Conservation (phyloP, 2,888 invertebrate genomes). For the Nephrotoma guestfalica region DNA sequence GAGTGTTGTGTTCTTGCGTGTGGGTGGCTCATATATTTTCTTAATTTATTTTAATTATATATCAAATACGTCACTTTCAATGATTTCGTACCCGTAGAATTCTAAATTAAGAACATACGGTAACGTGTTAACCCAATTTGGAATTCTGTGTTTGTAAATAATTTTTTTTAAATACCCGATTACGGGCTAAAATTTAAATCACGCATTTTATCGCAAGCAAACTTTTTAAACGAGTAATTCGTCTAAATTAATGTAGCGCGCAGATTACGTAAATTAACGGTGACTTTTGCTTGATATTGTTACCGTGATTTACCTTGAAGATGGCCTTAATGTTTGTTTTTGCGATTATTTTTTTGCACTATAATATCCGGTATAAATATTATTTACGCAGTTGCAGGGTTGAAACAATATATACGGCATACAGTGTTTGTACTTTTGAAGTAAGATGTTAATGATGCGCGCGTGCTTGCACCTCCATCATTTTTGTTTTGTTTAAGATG, state of each 20-base stretch:
- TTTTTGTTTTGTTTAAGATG: not conserved
- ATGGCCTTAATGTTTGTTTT: not conserved
- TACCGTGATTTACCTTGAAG: not conserved
- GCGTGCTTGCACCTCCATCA: not conserved
- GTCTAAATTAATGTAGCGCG: not conserved
- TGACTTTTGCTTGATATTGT: not conserved
- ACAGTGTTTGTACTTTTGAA: not conserved
- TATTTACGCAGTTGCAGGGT: not conserved
- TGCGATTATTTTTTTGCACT: not conserved
- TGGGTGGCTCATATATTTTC: not conserved
- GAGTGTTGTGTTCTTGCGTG: not conserved
- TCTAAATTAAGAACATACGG: not conserved
- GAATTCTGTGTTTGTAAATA: not conserved
- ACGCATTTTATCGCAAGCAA: not conserved
- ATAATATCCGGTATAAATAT: not conserved
- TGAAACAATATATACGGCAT: not conserved
- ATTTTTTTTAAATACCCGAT: not conserved
- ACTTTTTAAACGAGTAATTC: not conserved
- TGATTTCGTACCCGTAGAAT: not conserved
- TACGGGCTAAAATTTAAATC: not conserved
- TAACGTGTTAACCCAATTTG: not conserved
- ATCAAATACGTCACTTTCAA: not conserved
- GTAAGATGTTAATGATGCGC: not conserved
- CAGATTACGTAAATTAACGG: not conserved
- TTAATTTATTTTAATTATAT: not conserved